Evolutionary conservation across 2,113 vertebrate genomes (phyloP).

Genomic region (Sterrhoptilus dennistouni): DNA sequence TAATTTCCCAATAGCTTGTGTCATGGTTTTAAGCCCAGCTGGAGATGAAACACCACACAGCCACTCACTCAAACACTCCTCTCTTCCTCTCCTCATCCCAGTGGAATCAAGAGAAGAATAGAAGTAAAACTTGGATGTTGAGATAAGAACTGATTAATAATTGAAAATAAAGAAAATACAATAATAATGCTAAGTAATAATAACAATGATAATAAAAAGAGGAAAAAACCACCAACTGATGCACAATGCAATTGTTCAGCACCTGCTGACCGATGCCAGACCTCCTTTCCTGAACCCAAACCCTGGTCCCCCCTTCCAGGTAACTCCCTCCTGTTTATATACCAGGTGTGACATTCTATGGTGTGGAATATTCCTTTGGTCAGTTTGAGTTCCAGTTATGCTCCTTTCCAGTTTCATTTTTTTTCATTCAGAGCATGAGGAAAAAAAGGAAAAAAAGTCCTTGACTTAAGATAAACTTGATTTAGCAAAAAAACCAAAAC

Average conservation of each 20-base stretch:
- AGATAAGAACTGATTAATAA: background rate
- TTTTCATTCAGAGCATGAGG: background rate
- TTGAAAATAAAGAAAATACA: background rate
- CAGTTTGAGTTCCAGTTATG: background rate
- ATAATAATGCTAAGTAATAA: background rate
- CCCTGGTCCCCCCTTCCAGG: background rate
- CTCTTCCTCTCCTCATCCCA: background rate
- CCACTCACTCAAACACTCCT: background rate
- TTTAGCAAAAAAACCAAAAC: background rate
- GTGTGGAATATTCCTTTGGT: background rate
- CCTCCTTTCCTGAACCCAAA: background rate
- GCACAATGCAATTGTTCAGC: background rate
- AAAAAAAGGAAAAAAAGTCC: background rate
- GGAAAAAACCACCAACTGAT: rapidly evolving
- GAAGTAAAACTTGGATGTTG: background rate
- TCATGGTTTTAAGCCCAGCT: background rate
- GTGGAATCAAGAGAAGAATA: background rate
- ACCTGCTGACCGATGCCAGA: rapidly evolving
- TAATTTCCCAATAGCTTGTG: background rate
- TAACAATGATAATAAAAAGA: background rate
- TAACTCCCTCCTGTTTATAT: background rate
- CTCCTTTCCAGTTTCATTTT: background rate
- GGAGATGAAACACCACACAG: background rate
- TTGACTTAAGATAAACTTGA: background rate
- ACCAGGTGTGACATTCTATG: background rate